These are phyloP conservation scores for Cyclargus thomasi DNA, from an alignment of 1,140 invertebrate genomes.

Conservation along the genomic window DNA sequence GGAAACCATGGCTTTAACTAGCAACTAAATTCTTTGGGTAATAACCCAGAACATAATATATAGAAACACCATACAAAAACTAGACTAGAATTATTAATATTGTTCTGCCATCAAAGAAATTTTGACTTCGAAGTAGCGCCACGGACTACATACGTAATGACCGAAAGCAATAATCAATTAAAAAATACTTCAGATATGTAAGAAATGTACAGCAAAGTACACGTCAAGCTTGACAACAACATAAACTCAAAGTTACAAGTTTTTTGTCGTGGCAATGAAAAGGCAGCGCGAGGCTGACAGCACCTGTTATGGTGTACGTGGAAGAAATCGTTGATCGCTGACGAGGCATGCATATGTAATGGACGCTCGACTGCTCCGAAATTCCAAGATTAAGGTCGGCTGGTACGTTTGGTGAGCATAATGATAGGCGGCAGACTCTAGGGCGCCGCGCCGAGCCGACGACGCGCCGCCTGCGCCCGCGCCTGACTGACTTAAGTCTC, in stretches of 20 bases:
- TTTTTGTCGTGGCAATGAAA: constrained; percentile 13
- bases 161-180: too few species aligned
- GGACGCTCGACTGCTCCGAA: constrained; percentile 23
- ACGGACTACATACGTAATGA: too few species aligned
- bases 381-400: constrained; percentile 40
- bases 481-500: constrained; percentile 30
- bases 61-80: too few species aligned
- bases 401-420: constrained; percentile 54
- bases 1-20: too few species aligned
- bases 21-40: too few species aligned
- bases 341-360: constrained; percentile 21
- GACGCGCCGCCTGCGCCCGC: constrained; percentile 55
- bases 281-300: not conserved
- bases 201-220: not conserved
- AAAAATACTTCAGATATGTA: too few species aligned
- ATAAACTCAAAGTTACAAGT: constrained; percentile 2
- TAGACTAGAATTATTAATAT: too few species aligned
- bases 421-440: constrained; percentile 62
- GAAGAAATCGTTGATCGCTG: not conserved
- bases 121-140: too few species aligned
- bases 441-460: constrained; percentile 52
- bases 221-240: not conserved
- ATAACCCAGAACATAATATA: too few species aligned
- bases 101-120: too few species aligned
- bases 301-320: not conserved